Conservation (phyloP, 2,113 vertebrate genomes). For the Brienomyrus brachyistius region DNA sequence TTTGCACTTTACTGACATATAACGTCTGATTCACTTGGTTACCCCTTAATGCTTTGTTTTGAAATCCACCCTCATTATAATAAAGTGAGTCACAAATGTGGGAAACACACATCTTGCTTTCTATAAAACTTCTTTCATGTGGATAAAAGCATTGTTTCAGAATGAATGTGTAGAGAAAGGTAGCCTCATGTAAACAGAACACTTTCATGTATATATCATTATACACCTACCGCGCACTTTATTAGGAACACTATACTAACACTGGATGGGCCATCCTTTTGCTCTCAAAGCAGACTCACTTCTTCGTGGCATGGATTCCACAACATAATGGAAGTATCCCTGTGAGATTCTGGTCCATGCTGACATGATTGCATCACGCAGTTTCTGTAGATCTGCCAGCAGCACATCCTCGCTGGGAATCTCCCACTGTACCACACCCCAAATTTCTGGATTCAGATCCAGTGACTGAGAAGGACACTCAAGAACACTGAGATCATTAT, state of each 20-base stretch:
- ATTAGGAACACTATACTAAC: background rate
- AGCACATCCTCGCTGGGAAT: background rate
- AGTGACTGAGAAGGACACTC: background rate
- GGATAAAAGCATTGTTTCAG: conserved; percentile 4
- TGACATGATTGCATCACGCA: background rate
- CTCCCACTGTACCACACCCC: background rate
- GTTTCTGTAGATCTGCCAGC: background rate
- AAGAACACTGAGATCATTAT: background rate
- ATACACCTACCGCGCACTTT: background rate
- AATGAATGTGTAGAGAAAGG: background rate
- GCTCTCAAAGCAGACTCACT: background rate
- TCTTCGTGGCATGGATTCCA: background rate
- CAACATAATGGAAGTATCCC: background rate
- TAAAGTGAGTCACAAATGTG: conserved; percentile 1
- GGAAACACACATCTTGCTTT: background rate
- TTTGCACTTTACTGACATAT: background rate
- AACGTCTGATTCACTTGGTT: background rate
- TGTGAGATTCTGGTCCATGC: background rate
- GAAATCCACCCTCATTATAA: background rate
- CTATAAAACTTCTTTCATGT: background rate
- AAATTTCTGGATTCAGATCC: background rate
- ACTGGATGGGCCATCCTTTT: background rate
- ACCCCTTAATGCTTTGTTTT: background rate
- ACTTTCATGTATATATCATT: background rate
- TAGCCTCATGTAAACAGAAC: background rate